These are phyloP conservation scores for Aplocera efformata DNA, from an alignment of 2,888 invertebrate species.

Conservation along the genomic window DNA sequence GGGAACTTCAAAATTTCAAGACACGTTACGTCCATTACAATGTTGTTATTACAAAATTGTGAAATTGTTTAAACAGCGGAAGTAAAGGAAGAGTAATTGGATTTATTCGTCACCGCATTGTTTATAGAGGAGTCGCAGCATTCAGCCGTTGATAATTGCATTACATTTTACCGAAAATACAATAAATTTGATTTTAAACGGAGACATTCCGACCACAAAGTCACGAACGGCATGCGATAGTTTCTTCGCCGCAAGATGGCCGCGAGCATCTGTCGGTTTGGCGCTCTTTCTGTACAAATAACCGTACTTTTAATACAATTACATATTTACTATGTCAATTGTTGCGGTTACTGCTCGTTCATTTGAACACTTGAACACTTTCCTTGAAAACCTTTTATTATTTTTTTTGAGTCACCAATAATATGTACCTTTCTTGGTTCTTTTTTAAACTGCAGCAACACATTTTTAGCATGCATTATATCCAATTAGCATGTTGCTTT, in stretches of 20 bases:
- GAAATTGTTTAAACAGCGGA: slow-evolving; percentile 23
- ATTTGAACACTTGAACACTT: slow-evolving; percentile 50
- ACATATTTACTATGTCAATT: slow-evolving; percentile 54
- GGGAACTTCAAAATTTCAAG: slow-evolving; percentile 2
- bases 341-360: slow-evolving; percentile 58
- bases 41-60: slow-evolving; percentile 21
- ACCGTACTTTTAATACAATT: slow-evolving; percentile 68
- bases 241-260: slow-evolving; percentile 68
- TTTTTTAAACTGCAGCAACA: no score
- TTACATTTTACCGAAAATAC: slow-evolving; percentile 47
- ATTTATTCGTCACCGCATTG: slow-evolving; percentile 41
- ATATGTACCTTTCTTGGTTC: no score
- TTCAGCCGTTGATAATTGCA: slow-evolving; percentile 54
- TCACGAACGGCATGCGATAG: slow-evolving; percentile 63
- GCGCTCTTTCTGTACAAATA: slow-evolving; percentile 70
- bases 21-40: slow-evolving; percentile 8
- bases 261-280: slow-evolving; percentile 77
- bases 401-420: background rate
- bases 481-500: no score
- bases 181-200: slow-evolving; percentile 70
- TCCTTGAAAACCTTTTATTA: slow-evolving; percentile 29
- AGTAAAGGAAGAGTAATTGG: slow-evolving; percentile 31
- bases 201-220: slow-evolving; percentile 71
- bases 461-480: no score
- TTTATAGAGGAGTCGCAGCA: slow-evolving; percentile 47